Evolutionary conservation across 92 coral and sea anemone species (phyloP).

Genomic region (Palythoa grandiflora): DNA sequence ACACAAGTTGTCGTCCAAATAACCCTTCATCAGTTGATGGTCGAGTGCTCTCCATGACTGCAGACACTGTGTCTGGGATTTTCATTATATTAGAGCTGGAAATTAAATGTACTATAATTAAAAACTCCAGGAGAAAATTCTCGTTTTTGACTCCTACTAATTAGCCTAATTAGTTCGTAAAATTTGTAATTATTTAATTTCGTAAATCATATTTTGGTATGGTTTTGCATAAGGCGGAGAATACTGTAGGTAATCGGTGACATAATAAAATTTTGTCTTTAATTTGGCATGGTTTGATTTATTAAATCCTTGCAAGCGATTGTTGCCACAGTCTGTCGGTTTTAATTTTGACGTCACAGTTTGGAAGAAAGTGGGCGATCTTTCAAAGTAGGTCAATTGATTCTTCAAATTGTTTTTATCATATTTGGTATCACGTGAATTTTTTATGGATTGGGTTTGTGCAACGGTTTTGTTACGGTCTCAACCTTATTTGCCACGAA

Average conservation of each 20-base stretch:
- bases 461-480: no score
- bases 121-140: not conserved
- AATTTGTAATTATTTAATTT: not conserved
- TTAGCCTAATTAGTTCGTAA: no score
- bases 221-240: not conserved
- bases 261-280: not conserved
- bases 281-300: no score
- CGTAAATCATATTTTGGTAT: not conserved
- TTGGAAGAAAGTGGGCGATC: no score
- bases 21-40: not conserved
- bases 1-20: not conserved
- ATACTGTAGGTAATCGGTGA: not conserved
- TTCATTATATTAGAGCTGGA: not conserved
- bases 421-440: no score
- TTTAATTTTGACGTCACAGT: no score
- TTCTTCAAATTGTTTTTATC: no score
- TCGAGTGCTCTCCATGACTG: not conserved
- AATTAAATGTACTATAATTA: not conserved
- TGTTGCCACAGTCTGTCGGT: no score
- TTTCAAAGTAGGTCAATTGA: no score
- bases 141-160: not conserved
- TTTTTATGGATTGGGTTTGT: no score
- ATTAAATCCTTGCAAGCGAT: no score
- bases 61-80: slow-evolving; percentile 10
- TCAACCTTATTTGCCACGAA: no score